A percentile compares a stretch with the other conserved stretches of the same genome.
phyloP scores from a whole-genome alignment of 2,797 vertebrate genomes.

The Anabas testudineus region DNA sequence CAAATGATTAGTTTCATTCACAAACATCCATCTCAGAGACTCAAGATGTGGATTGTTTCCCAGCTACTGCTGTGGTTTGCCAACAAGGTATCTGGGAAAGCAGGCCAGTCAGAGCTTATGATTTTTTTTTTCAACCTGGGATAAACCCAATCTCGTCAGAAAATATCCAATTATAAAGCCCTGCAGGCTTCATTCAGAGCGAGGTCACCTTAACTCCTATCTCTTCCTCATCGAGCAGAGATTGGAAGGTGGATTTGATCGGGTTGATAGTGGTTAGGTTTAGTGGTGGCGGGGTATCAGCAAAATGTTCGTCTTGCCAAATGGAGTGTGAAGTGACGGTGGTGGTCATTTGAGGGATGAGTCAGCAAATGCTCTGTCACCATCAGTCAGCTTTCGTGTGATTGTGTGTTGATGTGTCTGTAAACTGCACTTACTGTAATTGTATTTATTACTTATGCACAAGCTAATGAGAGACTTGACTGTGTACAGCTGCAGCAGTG shows the following conservation, averaged over 20 bases:
- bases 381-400: not conserved
- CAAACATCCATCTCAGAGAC: slow-evolving; percentile 58
- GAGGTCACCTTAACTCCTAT: slow-evolving; percentile 75
- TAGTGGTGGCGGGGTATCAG: not conserved
- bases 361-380: slow-evolving; percentile 49
- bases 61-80: too few species aligned
- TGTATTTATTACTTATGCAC: too few species aligned
- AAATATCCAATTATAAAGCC: slow-evolving; percentile 71
- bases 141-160: slow-evolving; percentile 76
- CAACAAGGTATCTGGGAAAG: too few species aligned
- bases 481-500: not conserved
- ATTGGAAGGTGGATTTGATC: slow-evolving; percentile 63
- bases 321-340: slow-evolving; percentile 10
- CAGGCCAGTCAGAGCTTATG: slow-evolving; percentile 18
- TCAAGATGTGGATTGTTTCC: too few species aligned
- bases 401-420: not conserved
- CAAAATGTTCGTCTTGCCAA: slow-evolving; percentile 29
- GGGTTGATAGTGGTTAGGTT: slow-evolving; percentile 40
- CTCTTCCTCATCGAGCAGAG: slow-evolving; percentile 50
- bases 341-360: slow-evolving; percentile 35
- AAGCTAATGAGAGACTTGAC: not conserved
- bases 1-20: slow-evolving; percentile 64
- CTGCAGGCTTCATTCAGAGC: slow-evolving; percentile 48
- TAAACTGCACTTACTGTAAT: not conserved
- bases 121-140: slow-evolving; percentile 32